Evolutionary conservation across 2,113 vertebrate genomes (phyloP).

Genomic region (Blennius ocellaris): DNA sequence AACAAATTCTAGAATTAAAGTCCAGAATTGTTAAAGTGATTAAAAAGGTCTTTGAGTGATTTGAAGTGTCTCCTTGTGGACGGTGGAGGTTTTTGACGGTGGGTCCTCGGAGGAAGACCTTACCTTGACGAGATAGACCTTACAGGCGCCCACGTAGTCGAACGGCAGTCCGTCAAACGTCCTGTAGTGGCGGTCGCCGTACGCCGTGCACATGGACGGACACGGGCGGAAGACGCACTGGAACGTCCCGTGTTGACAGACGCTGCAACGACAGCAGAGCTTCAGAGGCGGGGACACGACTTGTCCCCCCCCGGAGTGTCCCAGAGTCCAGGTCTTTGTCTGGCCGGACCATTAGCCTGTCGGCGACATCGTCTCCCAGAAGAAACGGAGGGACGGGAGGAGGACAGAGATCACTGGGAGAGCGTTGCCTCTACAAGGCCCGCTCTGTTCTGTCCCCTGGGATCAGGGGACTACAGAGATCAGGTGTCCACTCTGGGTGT

Average conservation of each 20-base stretch:
- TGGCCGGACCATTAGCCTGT: no score
- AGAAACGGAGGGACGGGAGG: slow-evolving; percentile 57
- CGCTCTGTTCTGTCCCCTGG: slow-evolving; percentile 58
- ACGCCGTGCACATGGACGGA: slow-evolving; percentile 92
- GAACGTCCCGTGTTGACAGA: slow-evolving; percentile 92
- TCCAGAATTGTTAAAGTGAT: no score
- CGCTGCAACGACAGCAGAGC: slow-evolving; percentile 78
- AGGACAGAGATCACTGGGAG: slow-evolving; percentile 66
- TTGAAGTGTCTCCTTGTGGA: no score
- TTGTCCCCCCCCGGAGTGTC: no score
- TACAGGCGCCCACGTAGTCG: slow-evolving; percentile 93
- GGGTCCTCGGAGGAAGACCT: no score
- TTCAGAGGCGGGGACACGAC: no score
- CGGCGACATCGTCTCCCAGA: slow-evolving; percentile 65
- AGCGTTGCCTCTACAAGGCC: slow-evolving; percentile 70
- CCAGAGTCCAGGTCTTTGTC: no score
- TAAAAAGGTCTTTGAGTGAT: no score
- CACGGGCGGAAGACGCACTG: slow-evolving; percentile 91
- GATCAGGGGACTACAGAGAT: slow-evolving; percentile 73
- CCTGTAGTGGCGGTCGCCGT: slow-evolving; percentile 94
- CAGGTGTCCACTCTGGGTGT: slow-evolving; percentile 64
- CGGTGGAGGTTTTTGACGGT: no score
- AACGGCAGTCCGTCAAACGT: slow-evolving; percentile 94
- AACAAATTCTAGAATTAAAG: no score
- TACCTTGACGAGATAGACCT: slow-evolving; percentile 95